phyloP scores from a whole-genome alignment of 2,797 vertebrate species.

The Myotis findleyi region DNA sequence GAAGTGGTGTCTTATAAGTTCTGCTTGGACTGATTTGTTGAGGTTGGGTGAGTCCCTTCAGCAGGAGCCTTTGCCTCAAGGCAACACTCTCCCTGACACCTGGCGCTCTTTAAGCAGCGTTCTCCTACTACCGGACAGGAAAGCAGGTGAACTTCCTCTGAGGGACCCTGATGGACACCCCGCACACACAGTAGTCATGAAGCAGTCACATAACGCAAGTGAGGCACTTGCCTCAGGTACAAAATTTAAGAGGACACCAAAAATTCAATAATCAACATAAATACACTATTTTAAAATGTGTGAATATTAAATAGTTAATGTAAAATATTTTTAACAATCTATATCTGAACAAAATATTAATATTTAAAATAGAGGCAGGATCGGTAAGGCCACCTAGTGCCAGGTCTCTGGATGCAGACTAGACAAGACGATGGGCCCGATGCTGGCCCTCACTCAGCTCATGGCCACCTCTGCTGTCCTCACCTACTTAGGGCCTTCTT shows the following conservation, averaged over 20 bases:
- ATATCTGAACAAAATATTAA: background rate
- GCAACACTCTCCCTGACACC: background rate
- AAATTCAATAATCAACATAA: background rate
- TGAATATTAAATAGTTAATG: slow-evolving; percentile 26
- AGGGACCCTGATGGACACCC: background rate
- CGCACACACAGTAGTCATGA: background rate
- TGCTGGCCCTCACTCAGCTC: background rate
- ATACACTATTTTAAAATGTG: background rate
- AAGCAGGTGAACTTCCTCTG: background rate
- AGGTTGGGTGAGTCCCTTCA: background rate
- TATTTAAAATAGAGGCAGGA: slow-evolving; percentile 14
- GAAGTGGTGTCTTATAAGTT: background rate
- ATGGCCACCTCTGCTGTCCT: background rate
- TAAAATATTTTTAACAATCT: background rate
- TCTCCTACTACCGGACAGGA: background rate
- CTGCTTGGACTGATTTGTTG: background rate
- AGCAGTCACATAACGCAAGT: background rate
- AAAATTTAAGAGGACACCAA: background rate
- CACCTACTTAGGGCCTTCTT: background rate
- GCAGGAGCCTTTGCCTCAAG: background rate
- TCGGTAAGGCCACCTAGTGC: background rate
- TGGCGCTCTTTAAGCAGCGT: background rate
- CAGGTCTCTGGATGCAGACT: background rate
- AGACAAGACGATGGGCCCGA: background rate
- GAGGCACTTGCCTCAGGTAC: background rate